phyloP scores from a whole-genome alignment of 2,113 vertebrate genomes.

The Alligator sinensis region DNA sequence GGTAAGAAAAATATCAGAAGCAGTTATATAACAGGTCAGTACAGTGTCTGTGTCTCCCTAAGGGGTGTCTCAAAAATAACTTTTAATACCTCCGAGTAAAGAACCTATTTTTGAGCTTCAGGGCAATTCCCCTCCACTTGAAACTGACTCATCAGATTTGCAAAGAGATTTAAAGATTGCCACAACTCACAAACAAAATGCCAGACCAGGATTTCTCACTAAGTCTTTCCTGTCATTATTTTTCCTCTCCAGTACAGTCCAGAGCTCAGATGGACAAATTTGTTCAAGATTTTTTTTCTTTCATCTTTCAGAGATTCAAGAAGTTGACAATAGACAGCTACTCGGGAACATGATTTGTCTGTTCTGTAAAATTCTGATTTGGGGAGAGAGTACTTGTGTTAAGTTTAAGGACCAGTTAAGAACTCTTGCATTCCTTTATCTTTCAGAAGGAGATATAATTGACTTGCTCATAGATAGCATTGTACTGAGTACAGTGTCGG shows the following conservation, averaged over 20 bases:
- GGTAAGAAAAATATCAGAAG: not conserved
- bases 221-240: not conserved
- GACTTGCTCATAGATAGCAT: not conserved
- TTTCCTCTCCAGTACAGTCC: too few species aligned
- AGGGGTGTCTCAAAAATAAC: not conserved
- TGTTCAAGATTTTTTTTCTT: not conserved
- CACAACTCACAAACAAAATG: not conserved
- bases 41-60: not conserved
- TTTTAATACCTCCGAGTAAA: not conserved
- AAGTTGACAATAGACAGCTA: not conserved
- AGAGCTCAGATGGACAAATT: not conserved
- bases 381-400: not conserved
- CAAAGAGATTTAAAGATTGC: not conserved
- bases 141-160: not conserved
- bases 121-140: not conserved
- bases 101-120: not conserved
- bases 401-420: not conserved
- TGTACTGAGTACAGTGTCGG: not conserved
- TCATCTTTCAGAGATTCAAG: accelerated
- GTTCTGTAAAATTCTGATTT: not conserved
- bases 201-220: not conserved
- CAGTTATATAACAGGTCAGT: not conserved
- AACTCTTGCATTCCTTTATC: not conserved
- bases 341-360: not conserved
- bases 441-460: not conserved